Evolutionary conservation across 2,113 vertebrate genomes (phyloP), one percentile per base, ranked within the genome.

Genomic region (Myxocyprinus asiaticus): DNA sequence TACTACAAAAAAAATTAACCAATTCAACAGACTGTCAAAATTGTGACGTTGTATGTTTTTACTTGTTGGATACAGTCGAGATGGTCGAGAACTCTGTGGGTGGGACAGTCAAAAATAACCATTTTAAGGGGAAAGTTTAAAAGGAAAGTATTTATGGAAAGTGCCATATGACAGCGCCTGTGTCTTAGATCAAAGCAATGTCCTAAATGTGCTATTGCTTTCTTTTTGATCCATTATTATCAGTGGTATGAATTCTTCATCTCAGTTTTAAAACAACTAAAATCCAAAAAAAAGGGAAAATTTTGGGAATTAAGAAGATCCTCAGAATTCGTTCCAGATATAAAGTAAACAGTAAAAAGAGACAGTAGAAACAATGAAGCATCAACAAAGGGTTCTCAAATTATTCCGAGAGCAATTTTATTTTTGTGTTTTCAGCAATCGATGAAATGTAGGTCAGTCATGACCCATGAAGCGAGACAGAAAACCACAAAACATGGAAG

Each of bases 401-500:
- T 55, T 71, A 68, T 74, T 53, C 72, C 42, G 62, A 6, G 7
- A 58, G 59, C 56, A 74, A 59, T 70, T 65, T 47, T 33, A 42
- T 12, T 42, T 14, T 2, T 65, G 69, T 17, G 55, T 65, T 65
- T 63, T 77, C 53, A 43, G 15, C 59, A 71, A 67, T 53, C 11
- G 9, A n/a, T 14, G 7, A 63, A 63, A 74, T 63, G 58, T 71
- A 62, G 72, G 59, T 68, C 66, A 73, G 59, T 68, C 66, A 73
- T n/a, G 17, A 47, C 50, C 11, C 62, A 78, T 59, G 43, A 58
- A n/a, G 45, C 11, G 51, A 58, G 53, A 87, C 47, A 45, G 66
- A 61, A 67, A 15, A 78, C 72, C 84, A 74, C 67, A 67, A 77
- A 86, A 81, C 80, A 82, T 68, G 86, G 85, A 76, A 87, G 43